These are phyloP conservation scores for Anoncus sp. DNA, from an alignment of 2,888 invertebrate genomes.

Conservation along the genomic window DNA sequence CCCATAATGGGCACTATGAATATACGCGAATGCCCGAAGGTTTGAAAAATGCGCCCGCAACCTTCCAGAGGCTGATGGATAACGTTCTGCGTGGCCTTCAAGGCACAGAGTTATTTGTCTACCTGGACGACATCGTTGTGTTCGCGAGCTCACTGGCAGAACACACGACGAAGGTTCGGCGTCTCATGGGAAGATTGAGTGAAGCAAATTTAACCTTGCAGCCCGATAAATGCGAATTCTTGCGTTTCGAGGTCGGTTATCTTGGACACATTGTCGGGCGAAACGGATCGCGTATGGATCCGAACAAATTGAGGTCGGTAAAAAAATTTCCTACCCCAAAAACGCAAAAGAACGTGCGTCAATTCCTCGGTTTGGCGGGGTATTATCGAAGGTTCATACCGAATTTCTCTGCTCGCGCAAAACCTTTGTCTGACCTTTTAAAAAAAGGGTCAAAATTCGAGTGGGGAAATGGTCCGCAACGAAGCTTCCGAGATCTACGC, in stretches of 20 bases:
- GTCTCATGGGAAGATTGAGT: conserved; percentile 21
- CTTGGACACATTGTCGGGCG: conserved; percentile 36
- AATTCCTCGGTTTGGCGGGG: too few species aligned
- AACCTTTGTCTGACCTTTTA: conserved; percentile 46
- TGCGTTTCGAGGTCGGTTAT: conserved; percentile 19
- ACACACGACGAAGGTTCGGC: conserved; percentile 7
- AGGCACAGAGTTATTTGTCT: too few species aligned
- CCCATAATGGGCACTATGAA: background rate
- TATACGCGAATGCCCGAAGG: background rate
- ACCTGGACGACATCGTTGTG: too few species aligned
- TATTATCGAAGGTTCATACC: too few species aligned
- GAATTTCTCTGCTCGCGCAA: conserved; percentile 48
- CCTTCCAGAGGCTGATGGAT: conserved; percentile 12
- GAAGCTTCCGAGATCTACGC: conserved; percentile 42
- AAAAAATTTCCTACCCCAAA: too few species aligned
- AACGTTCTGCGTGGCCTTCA: too few species aligned
- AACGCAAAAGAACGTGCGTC: too few species aligned
- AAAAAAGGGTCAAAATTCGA: conserved; percentile 45
- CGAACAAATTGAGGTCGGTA: conserved; percentile 34
- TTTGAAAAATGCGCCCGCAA: too few species aligned
- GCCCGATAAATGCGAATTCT: conserved; percentile 45
- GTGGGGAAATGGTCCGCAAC: conserved; percentile 20
- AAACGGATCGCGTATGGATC: conserved; percentile 19
- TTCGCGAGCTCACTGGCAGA: conserved; percentile 29
- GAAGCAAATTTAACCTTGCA: conserved; percentile 16